Conservation (phyloP, 2,888 invertebrate genomes). For the Eutolmus rufibarbis region DNA sequence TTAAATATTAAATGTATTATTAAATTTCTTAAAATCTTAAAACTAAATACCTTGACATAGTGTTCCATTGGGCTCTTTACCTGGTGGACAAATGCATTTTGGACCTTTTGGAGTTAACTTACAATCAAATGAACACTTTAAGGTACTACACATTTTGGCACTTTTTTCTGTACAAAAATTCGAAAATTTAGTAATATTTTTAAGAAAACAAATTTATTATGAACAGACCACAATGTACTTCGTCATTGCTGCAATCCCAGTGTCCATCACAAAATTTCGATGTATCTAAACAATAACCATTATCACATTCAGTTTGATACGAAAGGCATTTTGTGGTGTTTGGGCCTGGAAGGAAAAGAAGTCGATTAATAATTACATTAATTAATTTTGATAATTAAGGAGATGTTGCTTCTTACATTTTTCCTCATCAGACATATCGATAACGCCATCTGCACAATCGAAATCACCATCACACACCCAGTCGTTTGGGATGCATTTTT, state of each 20-base stretch:
- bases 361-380: neutral
- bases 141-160: constrained; percentile 62
- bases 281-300: constrained; percentile 60
- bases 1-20: neutral
- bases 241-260: constrained; percentile 62
- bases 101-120: constrained; percentile 75
- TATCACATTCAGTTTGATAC: constrained; percentile 73
- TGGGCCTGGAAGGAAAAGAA: constrained; percentile 60
- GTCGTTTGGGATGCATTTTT: constrained; percentile 76
- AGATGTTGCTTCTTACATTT: constrained; percentile 67
- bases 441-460: constrained; percentile 75
- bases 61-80: constrained; percentile 68
- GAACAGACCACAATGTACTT: constrained; percentile 59
- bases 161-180: constrained; percentile 51
- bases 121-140: constrained; percentile 73
- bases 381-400: neutral
- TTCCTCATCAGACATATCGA: constrained; percentile 77
- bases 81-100: constrained; percentile 77
- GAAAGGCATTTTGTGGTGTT: constrained; percentile 71
- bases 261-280: constrained; percentile 61
- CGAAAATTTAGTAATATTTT: neutral
- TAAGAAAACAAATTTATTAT: neutral
- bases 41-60: constrained; percentile 66
- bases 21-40: neutral
- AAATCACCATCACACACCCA: constrained; percentile 81